A percentile compares a stretch with the other conserved stretches of the same genome.
Evolutionary conservation across 2,888 invertebrate genomes (phyloP).

Genomic region (Mesorhabditis spiculigera): DNA sequence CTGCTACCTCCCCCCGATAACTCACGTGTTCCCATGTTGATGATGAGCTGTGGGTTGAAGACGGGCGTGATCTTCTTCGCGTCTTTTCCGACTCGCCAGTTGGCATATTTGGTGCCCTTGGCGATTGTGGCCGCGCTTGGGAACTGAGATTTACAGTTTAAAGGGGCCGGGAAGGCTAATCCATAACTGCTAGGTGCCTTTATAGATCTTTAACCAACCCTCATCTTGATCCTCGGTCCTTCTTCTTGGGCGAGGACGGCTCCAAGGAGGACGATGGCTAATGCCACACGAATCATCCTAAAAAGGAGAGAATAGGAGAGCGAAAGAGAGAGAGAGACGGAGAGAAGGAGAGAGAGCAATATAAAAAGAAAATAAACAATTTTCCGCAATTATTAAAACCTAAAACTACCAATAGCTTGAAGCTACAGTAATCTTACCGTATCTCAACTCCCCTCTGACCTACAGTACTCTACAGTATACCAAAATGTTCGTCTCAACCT

Average conservation of each 20-base stretch:
- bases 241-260: background rate
- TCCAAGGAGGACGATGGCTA: background rate
- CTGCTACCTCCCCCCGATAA: background rate
- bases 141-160: background rate
- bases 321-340: background rate
- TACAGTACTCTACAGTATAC: no score
- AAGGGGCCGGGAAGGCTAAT: background rate
- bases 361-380: background rate
- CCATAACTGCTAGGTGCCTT: background rate
- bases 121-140: background rate
- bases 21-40: constrained; percentile 6
- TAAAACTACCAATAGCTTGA: no score
- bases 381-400: no score
- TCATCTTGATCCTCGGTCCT: background rate
- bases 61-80: background rate
- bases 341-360: background rate
- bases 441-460: no score
- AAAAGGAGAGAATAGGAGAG: background rate
- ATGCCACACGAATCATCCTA: background rate
- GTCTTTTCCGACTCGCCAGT: constrained; percentile 1
- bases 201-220: background rate
- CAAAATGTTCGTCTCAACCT: no score
- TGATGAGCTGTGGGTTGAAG: constrained; percentile 2
- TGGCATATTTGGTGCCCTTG: background rate
- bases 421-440: no score